phyloP scores from a whole-genome alignment of 2,888 invertebrate genomes.

The Dynastes maya region DNA sequence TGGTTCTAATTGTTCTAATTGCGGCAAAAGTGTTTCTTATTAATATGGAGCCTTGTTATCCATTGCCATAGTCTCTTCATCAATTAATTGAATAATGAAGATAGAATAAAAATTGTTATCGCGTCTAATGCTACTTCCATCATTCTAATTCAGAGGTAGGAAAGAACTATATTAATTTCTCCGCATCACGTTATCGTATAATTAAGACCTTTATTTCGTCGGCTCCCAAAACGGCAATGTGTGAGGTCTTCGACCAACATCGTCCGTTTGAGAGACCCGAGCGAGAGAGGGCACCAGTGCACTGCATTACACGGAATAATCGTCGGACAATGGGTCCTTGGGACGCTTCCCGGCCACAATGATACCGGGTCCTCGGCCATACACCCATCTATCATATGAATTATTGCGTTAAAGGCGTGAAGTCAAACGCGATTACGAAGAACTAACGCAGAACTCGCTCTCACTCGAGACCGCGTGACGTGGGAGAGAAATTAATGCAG shows the following conservation, averaged over 20 bases:
- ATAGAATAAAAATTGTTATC: neutral
- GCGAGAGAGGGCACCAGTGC: conserved; percentile 27
- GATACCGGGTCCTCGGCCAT: conserved; percentile 33
- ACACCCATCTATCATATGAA: conserved; percentile 53
- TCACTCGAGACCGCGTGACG: conserved; percentile 9
- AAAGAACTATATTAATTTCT: neutral
- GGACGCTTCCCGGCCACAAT: conserved; percentile 46
- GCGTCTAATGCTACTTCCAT: neutral
- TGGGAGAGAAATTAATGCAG: conserved; percentile 42
- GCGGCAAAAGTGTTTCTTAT: no score
- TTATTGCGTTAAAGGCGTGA: conserved; percentile 55
- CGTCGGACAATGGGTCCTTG: conserved; percentile 44
- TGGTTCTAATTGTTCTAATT: no score
- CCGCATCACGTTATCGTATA: conserved; percentile 6
- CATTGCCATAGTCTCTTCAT: no score
- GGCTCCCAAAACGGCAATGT: conserved; percentile 42
- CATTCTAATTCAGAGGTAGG: neutral
- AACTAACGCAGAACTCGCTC: conserved; percentile 39
- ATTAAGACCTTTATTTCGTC: neutral
- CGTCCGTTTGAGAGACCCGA: conserved; percentile 30
- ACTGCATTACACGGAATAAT: conserved; percentile 49
- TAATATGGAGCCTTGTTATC: no score
- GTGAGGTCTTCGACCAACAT: conserved; percentile 49
- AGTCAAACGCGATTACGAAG: conserved; percentile 43
- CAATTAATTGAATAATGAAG: no score